Conservation (phyloP, 1,140 invertebrate species). For the Dreissena rostriformis region DNA sequence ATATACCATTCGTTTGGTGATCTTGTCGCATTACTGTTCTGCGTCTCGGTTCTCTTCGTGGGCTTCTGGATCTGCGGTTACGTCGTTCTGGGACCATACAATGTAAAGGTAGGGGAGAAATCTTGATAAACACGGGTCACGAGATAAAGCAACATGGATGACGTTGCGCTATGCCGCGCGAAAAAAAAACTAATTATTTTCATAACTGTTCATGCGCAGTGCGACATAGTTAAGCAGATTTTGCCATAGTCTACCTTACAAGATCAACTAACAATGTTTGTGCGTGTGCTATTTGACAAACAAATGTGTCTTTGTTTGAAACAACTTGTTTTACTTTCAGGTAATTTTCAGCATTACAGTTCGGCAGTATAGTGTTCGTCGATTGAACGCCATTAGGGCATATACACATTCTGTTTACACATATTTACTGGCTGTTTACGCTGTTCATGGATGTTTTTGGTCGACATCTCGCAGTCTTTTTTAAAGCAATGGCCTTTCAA, state of each 20-base stretch:
- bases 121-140: no score
- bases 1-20: slow-evolving; percentile 13
- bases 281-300: no score
- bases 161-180: not conserved
- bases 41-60: slow-evolving; percentile 22
- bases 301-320: no score
- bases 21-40: slow-evolving; percentile 37
- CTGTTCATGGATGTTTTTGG: no score
- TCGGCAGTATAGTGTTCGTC: no score
- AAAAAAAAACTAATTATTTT: not conserved
- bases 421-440: no score
- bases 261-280: no score
- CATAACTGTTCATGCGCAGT: not conserved
- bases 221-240: not conserved
- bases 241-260: no score
- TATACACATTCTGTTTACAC: not conserved
- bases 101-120: slow-evolving; percentile 46
- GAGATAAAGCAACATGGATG: no score
- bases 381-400: no score
- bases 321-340: no score
- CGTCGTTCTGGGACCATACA: slow-evolving; percentile 33
- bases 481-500: not conserved
- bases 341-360: no score
- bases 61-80: slow-evolving; percentile 43
- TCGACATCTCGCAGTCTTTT: not conserved